Conservation (phyloP, 2,113 vertebrate species). For the Neogale vison region DNA sequence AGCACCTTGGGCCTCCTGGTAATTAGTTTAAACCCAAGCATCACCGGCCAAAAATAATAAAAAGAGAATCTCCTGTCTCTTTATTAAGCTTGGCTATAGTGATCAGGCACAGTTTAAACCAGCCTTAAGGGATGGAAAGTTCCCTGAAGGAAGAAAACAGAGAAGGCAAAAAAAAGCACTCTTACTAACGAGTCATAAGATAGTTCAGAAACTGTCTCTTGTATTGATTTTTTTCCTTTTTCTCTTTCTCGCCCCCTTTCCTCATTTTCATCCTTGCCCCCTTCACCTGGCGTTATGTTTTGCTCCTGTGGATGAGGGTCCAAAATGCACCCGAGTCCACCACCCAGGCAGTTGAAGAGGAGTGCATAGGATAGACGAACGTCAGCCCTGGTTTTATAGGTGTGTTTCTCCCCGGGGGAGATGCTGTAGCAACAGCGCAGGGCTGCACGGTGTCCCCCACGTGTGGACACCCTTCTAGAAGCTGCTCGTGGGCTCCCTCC, state of each 20-base stretch:
- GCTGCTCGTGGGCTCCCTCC: accelerated
- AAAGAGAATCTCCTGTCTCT: conserved; percentile 55
- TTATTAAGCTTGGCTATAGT: conserved; percentile 46
- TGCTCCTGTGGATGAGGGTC: background rate
- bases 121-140: background rate
- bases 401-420: background rate
- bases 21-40: conserved; percentile 53
- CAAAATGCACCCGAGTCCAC: background rate
- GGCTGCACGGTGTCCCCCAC: accelerated
- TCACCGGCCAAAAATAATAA: conserved; percentile 53
- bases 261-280: background rate
- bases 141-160: conserved; percentile 3
- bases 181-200: background rate
- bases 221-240: background rate
- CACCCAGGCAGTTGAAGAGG: background rate
- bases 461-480: accelerated
- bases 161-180: background rate
- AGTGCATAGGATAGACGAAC: accelerated
- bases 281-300: background rate
- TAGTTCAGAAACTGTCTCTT: background rate
- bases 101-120: background rate
- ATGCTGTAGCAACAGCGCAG: accelerated
- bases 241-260: background rate
- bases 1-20: conserved; percentile 42
- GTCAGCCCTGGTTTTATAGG: accelerated